These are phyloP conservation scores for Bufo bufo DNA, from an alignment of 2,113 vertebrate species.

Conservation along the genomic window DNA sequence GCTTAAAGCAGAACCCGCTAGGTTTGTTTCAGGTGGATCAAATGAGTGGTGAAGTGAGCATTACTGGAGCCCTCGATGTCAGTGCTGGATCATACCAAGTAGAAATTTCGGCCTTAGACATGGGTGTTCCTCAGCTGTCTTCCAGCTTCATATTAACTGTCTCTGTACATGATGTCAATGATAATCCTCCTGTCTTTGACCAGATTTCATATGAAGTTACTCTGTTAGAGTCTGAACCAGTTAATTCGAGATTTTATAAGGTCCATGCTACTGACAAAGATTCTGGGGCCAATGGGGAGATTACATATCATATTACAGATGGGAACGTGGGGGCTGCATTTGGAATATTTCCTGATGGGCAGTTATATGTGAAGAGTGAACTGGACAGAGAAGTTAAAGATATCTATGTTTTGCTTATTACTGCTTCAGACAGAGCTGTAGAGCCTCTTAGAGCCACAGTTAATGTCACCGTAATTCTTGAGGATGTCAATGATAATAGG, in stretches of 20 bases:
- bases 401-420: conserved; percentile 83
- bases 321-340: conserved; percentile 90
- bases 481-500: conserved; percentile 95
- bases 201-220: conserved; percentile 94
- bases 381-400: conserved; percentile 94
- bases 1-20: conserved; percentile 89
- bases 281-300: conserved; percentile 91
- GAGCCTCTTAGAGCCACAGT: conserved; percentile 88
- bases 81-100: conserved; percentile 89
- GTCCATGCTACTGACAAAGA: conserved; percentile 94
- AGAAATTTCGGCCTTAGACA: conserved; percentile 87
- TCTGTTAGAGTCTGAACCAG: conserved; percentile 89
- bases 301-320: conserved; percentile 86
- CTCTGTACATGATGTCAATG: conserved; percentile 94
- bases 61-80: conserved; percentile 84
- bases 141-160: conserved; percentile 86
- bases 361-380: conserved; percentile 93
- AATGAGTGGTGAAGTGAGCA: conserved; percentile 83
- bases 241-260: conserved; percentile 94
- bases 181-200: conserved; percentile 92
- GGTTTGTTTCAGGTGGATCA: conserved; percentile 86
- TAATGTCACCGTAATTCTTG: conserved; percentile 88
- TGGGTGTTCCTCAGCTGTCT: conserved; percentile 85
- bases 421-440: conserved; percentile 89
- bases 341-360: conserved; percentile 96